These are phyloP conservation scores for Pseudochirops cupreus DNA, from an alignment of 2,797 vertebrate species.

Conservation along the genomic window DNA sequence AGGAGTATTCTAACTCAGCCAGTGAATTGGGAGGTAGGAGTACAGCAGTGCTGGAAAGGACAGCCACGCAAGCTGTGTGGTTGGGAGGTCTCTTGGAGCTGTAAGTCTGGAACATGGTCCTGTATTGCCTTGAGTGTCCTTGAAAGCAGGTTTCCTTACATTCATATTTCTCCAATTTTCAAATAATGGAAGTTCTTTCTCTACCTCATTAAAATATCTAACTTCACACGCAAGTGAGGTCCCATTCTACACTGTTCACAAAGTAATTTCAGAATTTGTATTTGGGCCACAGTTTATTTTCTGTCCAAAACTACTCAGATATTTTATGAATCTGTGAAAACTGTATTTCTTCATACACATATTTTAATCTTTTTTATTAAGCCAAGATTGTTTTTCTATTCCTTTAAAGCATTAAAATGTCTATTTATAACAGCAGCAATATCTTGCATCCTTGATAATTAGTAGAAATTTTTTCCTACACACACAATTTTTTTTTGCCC, in stretches of 20 bases:
- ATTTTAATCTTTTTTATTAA: background rate
- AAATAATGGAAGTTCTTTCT: background rate
- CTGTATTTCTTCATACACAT: background rate
- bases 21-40: background rate
- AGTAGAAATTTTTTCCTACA: background rate
- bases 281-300: background rate
- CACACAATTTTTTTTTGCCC: background rate
- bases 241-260: background rate
- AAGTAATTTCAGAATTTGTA: background rate
- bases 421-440: background rate
- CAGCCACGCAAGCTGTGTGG: too few species aligned
- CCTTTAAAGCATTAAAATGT: background rate
- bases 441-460: background rate
- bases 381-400: background rate
- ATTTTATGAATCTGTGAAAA: background rate
- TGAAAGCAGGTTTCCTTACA: background rate
- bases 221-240: background rate
- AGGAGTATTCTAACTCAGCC: background rate
- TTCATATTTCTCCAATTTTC: background rate
- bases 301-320: background rate
- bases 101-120: background rate
- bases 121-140: background rate
- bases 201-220: background rate
- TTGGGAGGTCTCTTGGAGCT: background rate
- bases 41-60: too few species aligned